phyloP scores from a whole-genome alignment of 1,140 invertebrate species.

The Drosophila pruinosa region DNA sequence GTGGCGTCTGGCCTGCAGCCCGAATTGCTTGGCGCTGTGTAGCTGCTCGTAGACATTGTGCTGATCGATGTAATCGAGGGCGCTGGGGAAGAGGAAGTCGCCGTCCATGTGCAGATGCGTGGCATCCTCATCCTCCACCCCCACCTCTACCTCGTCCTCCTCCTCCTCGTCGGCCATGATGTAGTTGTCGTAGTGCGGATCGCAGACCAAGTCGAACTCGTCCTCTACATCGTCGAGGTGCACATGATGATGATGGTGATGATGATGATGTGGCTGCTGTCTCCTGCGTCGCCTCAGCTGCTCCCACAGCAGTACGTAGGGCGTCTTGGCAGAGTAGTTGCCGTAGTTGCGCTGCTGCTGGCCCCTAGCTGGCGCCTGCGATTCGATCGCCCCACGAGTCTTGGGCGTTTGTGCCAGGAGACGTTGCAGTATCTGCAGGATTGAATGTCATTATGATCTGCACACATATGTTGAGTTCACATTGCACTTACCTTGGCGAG shows the following conservation, averaged over 20 bases:
- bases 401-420: constrained; percentile 77
- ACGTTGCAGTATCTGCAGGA: constrained; percentile 75
- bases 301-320: constrained; percentile 64
- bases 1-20: constrained; percentile 57
- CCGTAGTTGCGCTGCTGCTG: constrained; percentile 53
- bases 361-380: constrained; percentile 24
- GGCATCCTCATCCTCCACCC: constrained; percentile 30
- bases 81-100: constrained; percentile 62
- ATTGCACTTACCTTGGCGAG: constrained; percentile 72
- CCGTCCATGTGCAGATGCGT: constrained; percentile 51
- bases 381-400: constrained; percentile 37
- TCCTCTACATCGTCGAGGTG: constrained; percentile 65
- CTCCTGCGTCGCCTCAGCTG: constrained; percentile 56
- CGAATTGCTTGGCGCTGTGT: constrained; percentile 60
- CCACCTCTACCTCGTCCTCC: constrained; percentile 55
- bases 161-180: constrained; percentile 68
- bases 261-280: constrained; percentile 53
- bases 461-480: too few relatives aligned
- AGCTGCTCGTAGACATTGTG: constrained; percentile 53
- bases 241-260: constrained; percentile 57
- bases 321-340: constrained; percentile 27
- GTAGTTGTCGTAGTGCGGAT: constrained; percentile 58
- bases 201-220: constrained; percentile 50
- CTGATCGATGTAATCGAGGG: constrained; percentile 66
- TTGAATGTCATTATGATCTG: neutral